Evolutionary conservation across 2,888 invertebrate species (phyloP).

Genomic region (Athalia rosae): DNA sequence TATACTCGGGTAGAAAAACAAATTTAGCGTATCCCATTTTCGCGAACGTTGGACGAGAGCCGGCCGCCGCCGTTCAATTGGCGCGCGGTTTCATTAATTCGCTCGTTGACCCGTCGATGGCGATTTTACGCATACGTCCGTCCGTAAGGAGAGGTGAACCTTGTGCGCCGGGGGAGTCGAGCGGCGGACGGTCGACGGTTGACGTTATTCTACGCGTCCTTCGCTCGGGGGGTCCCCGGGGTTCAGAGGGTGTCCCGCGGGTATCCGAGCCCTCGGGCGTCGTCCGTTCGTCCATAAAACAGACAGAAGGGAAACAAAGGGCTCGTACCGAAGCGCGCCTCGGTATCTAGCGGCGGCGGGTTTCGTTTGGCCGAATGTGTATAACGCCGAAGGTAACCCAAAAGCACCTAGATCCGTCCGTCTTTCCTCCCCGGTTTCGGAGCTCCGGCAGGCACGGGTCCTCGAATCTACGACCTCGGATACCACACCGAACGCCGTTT

Average conservation of each 20-base stretch:
- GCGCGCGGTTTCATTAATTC: too few species aligned
- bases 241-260: neutral
- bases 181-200: neutral
- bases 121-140: conserved; percentile 9
- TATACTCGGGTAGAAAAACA: too few species aligned
- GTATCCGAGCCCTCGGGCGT: conserved; percentile 20
- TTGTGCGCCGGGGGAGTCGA: too few species aligned
- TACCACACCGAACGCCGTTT: conserved; percentile 32
- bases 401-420: too few species aligned
- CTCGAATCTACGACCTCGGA: conserved; percentile 39
- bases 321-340: conserved; percentile 23
- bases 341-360: conserved; percentile 35
- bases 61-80: too few species aligned
- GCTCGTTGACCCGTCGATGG: conserved; percentile 14
- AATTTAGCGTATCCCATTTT: too few species aligned
- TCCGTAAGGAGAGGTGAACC: too few species aligned
- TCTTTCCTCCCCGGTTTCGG: conserved; percentile 25
- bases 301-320: conserved; percentile 45
- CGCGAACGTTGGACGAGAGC: neutral
- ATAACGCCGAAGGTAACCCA: neutral
- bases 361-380: conserved; percentile 28
- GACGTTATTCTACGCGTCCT: conserved; percentile 7
- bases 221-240: neutral
- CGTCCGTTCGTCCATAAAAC: conserved; percentile 46
- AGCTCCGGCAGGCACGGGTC: conserved; percentile 9